Conservation (phyloP, 2,888 invertebrate species). For the Argynnis bischoffii region DNA sequence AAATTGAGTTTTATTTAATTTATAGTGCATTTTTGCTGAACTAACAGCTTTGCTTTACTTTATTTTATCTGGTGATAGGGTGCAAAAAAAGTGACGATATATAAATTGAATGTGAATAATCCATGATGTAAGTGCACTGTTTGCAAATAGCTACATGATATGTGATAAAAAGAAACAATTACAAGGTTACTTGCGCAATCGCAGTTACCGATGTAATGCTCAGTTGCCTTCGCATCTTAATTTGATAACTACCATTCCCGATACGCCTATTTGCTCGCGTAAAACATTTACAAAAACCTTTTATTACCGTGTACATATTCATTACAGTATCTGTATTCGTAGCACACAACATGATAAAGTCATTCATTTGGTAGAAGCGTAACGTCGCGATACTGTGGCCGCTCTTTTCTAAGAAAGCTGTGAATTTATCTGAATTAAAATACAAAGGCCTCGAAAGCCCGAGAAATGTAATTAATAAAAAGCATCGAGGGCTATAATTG, state of each 20-base stretch:
- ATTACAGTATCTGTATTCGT: slow-evolving; percentile 49
- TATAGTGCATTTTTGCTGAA: not conserved
- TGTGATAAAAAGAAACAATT: slow-evolving; percentile 38
- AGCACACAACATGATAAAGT: slow-evolving; percentile 53
- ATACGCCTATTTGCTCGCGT: slow-evolving; percentile 47
- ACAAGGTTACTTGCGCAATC: slow-evolving; percentile 35
- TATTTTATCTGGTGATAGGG: no score
- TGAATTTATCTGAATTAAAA: slow-evolving; percentile 75
- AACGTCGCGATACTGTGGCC: slow-evolving; percentile 17
- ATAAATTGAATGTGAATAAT: slow-evolving; percentile 20
- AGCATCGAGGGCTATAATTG: slow-evolving; percentile 69
- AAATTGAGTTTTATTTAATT: no score
- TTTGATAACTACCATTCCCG: slow-evolving; percentile 46
- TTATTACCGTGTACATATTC: slow-evolving; percentile 53
- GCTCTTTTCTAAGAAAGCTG: slow-evolving; percentile 61
- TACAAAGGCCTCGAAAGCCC: slow-evolving; percentile 65
- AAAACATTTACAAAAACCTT: slow-evolving; percentile 49
- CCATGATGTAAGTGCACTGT: slow-evolving; percentile 22
- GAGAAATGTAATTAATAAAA: slow-evolving; percentile 70
- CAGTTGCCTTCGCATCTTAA: slow-evolving; percentile 46
- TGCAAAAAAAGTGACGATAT: not conserved
- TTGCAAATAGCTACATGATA: slow-evolving; percentile 32
- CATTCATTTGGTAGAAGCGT: slow-evolving; percentile 51
- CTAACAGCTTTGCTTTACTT: no score
- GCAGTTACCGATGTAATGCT: slow-evolving; percentile 48